phyloP scores from a whole-genome alignment of 2,113 vertebrate species.

The Columba janthina region DNA sequence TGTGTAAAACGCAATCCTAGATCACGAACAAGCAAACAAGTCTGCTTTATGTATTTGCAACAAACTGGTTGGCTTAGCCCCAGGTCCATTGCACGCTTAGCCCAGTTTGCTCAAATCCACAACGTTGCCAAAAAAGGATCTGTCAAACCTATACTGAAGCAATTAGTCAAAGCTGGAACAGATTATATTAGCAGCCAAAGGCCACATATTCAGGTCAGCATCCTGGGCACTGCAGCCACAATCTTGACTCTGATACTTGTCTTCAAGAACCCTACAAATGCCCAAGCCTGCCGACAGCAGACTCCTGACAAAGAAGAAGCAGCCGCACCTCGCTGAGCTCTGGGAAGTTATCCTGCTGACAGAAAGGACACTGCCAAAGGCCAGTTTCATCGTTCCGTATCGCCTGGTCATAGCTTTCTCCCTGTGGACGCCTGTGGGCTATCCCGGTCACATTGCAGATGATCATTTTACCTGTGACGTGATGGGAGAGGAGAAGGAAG shows the following conservation, averaged over 20 bases:
- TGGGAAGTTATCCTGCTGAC: slow-evolving; percentile 98
- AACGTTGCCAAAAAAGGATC: not conserved
- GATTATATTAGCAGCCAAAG: not conserved
- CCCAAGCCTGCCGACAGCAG: not conserved
- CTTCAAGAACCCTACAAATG: not conserved
- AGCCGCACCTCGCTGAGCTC: slow-evolving; percentile 92
- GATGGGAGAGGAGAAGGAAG: not conserved
- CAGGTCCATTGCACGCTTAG: not conserved
- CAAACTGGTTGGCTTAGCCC: not conserved
- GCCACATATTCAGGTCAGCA: not conserved
- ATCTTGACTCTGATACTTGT: not conserved
- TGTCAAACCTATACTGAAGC: not conserved
- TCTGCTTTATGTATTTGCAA: not conserved
- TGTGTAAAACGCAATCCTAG: not conserved
- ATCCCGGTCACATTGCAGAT: slow-evolving; percentile 95
- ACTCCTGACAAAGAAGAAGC: not conserved
- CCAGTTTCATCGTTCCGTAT: slow-evolving; percentile 94
- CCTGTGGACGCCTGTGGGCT: slow-evolving; percentile 94
- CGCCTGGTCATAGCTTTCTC: slow-evolving; percentile 98
- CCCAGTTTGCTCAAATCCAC: not conserved
- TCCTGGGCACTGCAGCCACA: not conserved
- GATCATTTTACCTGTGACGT: slow-evolving; percentile 89
- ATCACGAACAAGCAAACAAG: not conserved
- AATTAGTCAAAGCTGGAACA: not conserved
- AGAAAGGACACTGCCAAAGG: slow-evolving; percentile 98